Evolutionary conservation across 2,113 vertebrate species (phyloP), one percentile per base, ranked within the genome.

Genomic region (Spilogale gracilis): DNA sequence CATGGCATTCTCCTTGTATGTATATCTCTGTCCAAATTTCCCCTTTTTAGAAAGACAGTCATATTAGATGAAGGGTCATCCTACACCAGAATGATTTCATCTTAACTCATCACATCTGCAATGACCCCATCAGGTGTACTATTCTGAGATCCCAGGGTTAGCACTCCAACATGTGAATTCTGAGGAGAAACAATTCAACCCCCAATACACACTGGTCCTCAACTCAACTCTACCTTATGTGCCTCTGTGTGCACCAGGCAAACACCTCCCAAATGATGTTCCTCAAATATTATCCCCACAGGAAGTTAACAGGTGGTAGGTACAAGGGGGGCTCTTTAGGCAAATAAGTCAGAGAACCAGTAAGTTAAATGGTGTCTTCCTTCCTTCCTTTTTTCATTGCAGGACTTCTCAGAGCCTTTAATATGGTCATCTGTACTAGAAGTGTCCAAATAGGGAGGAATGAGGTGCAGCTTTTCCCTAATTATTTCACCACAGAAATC

Each of bases 321-420:
- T 67, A 60, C 76, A 25, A 56, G 43, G 30, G 3, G 27, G 52
- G 14, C 17, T 92, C 61, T 27, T 17, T 61, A 20, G 38, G 20
- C 54, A 63, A 80, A 79, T n/a, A 32, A 11, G 52, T 80, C 85
- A 76, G n/a, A 52, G 45, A 82, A 71, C n/a, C 23, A 63, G 45
- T 16, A 43, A 30, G 58, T 65, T 65, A 48, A n/a, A 27, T 20
- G 48, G 3, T 16, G 20, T 30, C 23, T 85, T 43, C 61, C 16
- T n/a, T 48, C n/a, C 25, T n/a, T 27, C 4, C 43, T 60, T 76
- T 79, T 81, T 9, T 14, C 3, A 27, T 23, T 69, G 45, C 45
- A 91, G 87, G 23, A 85, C 67, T 81, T 94, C 52, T 82, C 88
- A 83, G 74, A 56, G 32, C 13, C 90, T 87, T 96, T 56, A 38